Evolutionary conservation across 2,113 vertebrate species (phyloP).

Genomic region (Eleginops maclovinus): DNA sequence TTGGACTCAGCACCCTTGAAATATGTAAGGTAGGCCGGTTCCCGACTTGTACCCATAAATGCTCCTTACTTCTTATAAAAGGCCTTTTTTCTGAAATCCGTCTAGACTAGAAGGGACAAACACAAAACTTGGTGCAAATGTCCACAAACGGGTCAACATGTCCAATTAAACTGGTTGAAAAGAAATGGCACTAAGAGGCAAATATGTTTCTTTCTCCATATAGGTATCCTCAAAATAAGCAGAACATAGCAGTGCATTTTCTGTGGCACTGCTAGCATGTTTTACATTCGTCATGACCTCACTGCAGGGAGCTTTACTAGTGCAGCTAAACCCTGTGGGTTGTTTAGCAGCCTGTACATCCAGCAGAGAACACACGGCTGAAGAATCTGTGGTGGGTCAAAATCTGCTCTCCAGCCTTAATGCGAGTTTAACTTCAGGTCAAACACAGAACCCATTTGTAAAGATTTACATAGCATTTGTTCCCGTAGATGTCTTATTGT

Average conservation of each 20-base stretch:
- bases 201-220: too few relatives aligned
- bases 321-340: background rate
- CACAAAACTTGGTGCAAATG: too few relatives aligned
- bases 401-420: background rate
- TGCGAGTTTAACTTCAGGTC: background rate
- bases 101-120: too few relatives aligned
- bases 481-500: background rate
- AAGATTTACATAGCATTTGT: constrained; percentile 5
- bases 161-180: too few relatives aligned
- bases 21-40: too few relatives aligned
- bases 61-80: too few relatives aligned
- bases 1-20: too few relatives aligned
- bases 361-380: background rate
- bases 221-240: background rate
- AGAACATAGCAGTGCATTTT: background rate
- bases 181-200: too few relatives aligned
- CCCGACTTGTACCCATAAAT: too few relatives aligned
- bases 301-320: background rate
- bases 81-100: too few relatives aligned
- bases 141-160: too few relatives aligned
- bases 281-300: background rate
- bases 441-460: background rate
- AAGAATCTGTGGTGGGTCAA: background rate
- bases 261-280: background rate
- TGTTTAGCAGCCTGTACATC: background rate